phyloP scores from a whole-genome alignment of 2,797 vertebrate species.

The Gymnopithys bicolor region DNA sequence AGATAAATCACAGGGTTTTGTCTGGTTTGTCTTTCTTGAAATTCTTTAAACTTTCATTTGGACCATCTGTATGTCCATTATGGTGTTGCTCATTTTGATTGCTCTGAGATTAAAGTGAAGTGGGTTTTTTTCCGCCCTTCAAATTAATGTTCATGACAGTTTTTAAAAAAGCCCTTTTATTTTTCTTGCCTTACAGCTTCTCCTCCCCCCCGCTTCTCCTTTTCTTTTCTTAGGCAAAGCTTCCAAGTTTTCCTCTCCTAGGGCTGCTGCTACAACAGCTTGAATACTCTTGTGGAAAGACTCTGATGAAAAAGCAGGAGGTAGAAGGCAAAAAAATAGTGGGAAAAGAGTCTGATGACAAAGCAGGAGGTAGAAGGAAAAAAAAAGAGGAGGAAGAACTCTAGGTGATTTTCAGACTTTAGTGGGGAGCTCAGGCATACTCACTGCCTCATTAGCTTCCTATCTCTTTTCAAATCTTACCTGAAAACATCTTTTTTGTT shows the following conservation, averaged over 20 bases:
- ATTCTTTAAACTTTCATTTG: conserved; percentile 1
- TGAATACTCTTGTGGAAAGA: neutral
- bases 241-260: neutral
- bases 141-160: neutral
- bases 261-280: neutral
- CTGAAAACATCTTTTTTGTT: conserved; percentile 11
- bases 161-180: conserved; percentile 9
- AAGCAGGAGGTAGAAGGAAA: neutral
- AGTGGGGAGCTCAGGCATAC: neutral
- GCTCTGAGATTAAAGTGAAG: neutral
- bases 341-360: neutral
- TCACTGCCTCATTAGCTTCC: neutral
- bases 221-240: neutral
- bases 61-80: neutral
- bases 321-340: neutral
- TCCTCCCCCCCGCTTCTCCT: neutral
- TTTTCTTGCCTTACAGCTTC: conserved; percentile 6
- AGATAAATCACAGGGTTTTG: conserved; percentile 27
- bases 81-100: conserved; percentile 1
- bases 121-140: neutral
- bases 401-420: neutral
- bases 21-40: neutral
- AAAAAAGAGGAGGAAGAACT: neutral
- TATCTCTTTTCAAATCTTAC: neutral
- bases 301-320: neutral